phyloP scores from a whole-genome alignment of 2,888 invertebrate species.

The Clanis bilineata region DNA sequence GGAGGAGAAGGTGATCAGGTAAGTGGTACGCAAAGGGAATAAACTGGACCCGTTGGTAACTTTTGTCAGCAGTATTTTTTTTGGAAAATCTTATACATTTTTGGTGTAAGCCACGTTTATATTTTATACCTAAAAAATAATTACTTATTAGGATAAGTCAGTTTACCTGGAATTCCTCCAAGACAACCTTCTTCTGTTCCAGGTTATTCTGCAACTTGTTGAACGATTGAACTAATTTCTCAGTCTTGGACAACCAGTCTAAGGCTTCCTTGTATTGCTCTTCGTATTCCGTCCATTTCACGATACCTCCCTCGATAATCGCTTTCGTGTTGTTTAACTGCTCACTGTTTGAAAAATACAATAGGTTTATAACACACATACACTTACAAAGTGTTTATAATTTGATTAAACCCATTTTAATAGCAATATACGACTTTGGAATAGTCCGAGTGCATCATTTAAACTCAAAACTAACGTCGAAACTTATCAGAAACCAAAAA shows the following conservation, averaged over 20 bases:
- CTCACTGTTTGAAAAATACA: conserved; percentile 79
- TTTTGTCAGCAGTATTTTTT: too few relatives aligned
- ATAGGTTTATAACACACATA: not conserved
- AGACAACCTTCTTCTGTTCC: conserved; percentile 93
- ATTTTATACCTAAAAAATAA: too few relatives aligned
- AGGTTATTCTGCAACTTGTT: conserved; percentile 94
- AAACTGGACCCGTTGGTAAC: too few relatives aligned
- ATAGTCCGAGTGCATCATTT: too few relatives aligned
- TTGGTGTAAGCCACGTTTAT: too few relatives aligned
- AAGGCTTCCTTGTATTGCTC: conserved; percentile 94
- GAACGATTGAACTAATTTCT: conserved; percentile 93
- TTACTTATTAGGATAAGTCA: not conserved
- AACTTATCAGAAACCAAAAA: too few relatives aligned
- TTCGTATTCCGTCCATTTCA: conserved; percentile 97
- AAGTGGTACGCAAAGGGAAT: too few relatives aligned
- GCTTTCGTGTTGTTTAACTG: conserved; percentile 90
- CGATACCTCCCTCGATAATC: conserved; percentile 92
- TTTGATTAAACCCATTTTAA: too few relatives aligned
- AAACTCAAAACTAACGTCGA: too few relatives aligned
- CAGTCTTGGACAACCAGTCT: conserved; percentile 95
- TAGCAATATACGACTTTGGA: too few relatives aligned
- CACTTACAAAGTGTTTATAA: not conserved
- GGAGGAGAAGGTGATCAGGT: conserved; percentile 22
- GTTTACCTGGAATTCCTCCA: conserved; percentile 92
- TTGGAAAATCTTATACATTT: too few relatives aligned